Conservation (phyloP, 2,113 vertebrate genomes). For the Cnemophilus loriae region DNA sequence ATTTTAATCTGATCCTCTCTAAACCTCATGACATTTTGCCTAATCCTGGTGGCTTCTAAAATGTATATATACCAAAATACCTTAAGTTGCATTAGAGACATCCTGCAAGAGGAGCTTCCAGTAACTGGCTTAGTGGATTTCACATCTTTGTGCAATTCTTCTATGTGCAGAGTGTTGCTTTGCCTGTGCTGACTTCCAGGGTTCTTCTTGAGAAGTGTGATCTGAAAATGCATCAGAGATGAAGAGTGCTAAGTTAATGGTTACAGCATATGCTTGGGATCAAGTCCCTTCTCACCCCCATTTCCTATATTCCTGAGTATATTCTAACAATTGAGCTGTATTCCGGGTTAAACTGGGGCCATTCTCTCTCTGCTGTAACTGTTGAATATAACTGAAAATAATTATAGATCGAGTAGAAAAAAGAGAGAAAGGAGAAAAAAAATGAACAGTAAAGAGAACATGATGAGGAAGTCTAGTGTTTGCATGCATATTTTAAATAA, state of each 20-base stretch:
- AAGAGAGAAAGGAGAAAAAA: neutral
- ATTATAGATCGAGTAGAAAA: neutral
- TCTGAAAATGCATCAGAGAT: neutral
- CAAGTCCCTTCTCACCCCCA: neutral
- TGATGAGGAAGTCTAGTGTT: neutral
- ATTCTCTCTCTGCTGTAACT: neutral
- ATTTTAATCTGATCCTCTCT: neutral
- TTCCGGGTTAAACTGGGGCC: neutral
- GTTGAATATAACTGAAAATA: neutral
- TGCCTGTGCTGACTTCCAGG: neutral
- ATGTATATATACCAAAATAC: neutral
- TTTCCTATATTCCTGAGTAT: neutral
- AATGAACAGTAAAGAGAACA: neutral
- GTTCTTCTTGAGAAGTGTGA: neutral
- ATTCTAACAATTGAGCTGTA: neutral
- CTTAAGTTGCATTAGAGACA: neutral
- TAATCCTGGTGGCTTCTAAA: neutral
- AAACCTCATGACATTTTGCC: neutral
- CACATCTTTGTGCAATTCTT: neutral
- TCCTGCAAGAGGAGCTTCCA: neutral
- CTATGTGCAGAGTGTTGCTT: accelerated
- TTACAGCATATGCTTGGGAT: neutral
- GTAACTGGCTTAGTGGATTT: neutral
- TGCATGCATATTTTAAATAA: neutral
- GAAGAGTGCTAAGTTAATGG: neutral